phyloP scores from a whole-genome alignment of 2,113 vertebrate genomes.

The Ophthalmolycus amberensis region DNA sequence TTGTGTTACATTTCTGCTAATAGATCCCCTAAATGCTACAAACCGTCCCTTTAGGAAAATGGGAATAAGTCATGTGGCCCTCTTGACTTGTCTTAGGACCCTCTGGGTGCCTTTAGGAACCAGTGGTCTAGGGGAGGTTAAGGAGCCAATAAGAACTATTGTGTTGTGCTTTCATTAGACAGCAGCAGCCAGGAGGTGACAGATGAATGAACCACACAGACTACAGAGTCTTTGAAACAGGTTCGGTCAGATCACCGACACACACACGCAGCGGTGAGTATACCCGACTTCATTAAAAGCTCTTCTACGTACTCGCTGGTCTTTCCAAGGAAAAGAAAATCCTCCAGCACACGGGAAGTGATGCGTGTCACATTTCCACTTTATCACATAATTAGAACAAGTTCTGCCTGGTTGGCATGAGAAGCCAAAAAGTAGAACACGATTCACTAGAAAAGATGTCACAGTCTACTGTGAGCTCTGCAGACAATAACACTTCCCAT shows the following conservation, averaged over 20 bases:
- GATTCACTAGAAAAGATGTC: constrained; percentile 1
- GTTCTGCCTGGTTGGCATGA: background rate
- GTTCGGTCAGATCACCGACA: background rate
- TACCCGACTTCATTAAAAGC: background rate
- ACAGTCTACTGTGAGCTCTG: background rate
- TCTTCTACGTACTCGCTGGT: fast-evolving
- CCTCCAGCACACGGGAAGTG: background rate
- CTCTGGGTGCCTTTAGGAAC: too few relatives aligned
- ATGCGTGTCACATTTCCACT: background rate
- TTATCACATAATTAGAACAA: constrained; percentile 11
- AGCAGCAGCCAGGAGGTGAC: background rate
- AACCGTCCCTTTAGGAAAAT: too few relatives aligned
- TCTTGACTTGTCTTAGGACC: too few relatives aligned
- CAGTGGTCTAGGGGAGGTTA: background rate
- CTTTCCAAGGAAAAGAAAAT: background rate
- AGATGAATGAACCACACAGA: background rate
- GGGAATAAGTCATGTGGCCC: too few relatives aligned
- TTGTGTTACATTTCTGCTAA: too few relatives aligned
- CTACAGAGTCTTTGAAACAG: background rate
- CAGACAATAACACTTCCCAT: background rate
- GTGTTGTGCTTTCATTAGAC: background rate
- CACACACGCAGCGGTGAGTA: background rate
- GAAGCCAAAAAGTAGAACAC: background rate
- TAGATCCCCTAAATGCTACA: too few relatives aligned
- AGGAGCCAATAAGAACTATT: background rate